Evolutionary conservation across 2,113 vertebrate species (phyloP), one percentile per base, ranked within the genome.

Genomic region (Chionodraco myersi): DNA sequence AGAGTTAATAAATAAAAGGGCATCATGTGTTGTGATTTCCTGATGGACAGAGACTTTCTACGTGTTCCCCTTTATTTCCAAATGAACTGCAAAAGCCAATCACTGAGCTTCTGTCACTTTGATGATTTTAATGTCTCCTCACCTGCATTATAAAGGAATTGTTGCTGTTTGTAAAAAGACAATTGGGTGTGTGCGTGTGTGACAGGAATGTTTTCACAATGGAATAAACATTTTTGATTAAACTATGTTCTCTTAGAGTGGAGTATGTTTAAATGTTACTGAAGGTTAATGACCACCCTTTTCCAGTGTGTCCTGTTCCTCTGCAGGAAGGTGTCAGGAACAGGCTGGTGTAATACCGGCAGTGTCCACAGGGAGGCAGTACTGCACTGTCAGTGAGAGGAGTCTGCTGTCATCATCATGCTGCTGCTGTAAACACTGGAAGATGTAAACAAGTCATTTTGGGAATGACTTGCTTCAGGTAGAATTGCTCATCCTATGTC

Each of bases 11-110:
- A 21, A 57, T 7, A 23, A 64, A 60, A 67, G 23, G 4, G 57
- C 61, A 21, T 53, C 44, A 16, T 65, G 45, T 85, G 67, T 67
- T 77, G 64, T 86, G 73, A 13, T 23, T 56, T 69, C 26, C 45
- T 18, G 56, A 79, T 16, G 79, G 80, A 75, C 36, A 11, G 53
- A 18, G 77, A 83, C 74, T 78, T 62, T 71, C 11, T 26, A 49
- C 49, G n/a, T 59, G 48, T 85, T 72, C 44, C 56, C 70, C 72
- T 67, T 86, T 75, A 48, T 85, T 82, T 69, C 72, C 68, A 45
- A 80, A 83, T 89, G 69, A 89, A 82, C 90, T 89, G 87, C 72
- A 91, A 86, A 92, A 89, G 83, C 89, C 83, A 92, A 94, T 94
- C 87, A 91, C 86, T 85, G 82, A 88, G 88, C 82, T 93, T 88